Conservation (phyloP, 2,888 invertebrate species). For the Lamellibrachia columna region DNA sequence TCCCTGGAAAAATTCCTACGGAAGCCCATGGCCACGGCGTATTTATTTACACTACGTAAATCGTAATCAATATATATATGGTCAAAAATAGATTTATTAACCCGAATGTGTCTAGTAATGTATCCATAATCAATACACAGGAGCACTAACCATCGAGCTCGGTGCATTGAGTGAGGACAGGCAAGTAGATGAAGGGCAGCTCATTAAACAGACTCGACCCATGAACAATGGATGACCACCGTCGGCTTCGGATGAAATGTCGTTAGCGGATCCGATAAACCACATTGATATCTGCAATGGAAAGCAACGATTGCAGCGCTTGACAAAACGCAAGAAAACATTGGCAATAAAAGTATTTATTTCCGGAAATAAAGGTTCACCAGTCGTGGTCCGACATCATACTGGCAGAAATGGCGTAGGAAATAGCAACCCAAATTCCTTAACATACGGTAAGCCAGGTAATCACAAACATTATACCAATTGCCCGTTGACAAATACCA, state of each 20-base stretch:
- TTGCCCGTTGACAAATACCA: neutral
- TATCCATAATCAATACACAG: neutral
- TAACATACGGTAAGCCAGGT: neutral
- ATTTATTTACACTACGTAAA: neutral
- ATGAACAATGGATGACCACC: neutral
- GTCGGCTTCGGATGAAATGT: neutral
- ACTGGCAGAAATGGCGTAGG: neutral
- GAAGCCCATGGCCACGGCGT: neutral
- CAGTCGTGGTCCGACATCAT: neutral
- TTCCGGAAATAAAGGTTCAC: neutral
- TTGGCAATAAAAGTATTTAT: neutral
- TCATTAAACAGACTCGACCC: neutral
- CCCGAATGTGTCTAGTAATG: neutral
- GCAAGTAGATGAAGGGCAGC: neutral
- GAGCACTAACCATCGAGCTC: neutral
- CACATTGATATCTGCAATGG: neutral
- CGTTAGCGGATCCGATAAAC: neutral
- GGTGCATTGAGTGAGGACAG: neutral
- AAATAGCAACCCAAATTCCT: neutral
- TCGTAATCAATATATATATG: constrained; percentile 6
- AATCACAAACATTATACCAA: neutral
- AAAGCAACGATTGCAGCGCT: neutral
- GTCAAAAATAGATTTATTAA: constrained; percentile 16
- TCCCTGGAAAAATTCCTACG: no score
- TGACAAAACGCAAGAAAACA: neutral